Base-by-base conservation (phyloP, 2,888 invertebrate genomes). In the Scelioninae gen. 1 region DNA sequence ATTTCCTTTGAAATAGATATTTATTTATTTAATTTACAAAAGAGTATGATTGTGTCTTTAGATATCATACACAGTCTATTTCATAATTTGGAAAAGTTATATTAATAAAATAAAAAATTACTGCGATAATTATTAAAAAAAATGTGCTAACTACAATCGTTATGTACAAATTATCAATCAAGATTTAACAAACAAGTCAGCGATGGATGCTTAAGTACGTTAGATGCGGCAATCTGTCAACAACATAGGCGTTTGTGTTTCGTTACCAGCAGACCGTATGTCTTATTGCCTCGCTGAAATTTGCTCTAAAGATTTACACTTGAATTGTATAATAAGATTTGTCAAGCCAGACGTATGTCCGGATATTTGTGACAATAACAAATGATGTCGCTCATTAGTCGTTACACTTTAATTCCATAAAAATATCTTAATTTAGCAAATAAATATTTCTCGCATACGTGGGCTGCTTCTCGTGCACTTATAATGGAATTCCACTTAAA, bases 181-280 rank as follows among this genome's bases (percentile, higher is more conserved):
- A 38, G 74, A 62, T 72, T 78, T 63, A 60, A 75, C 78, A 78
- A 78, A 78, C 77, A 69, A 69, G 29, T 55, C 56, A 10, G 31
- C 40, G 72, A 82, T 72, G 53, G 71, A 60, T 62, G 55, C 23
- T 63, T 60, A 63, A 83, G 55, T 58, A 78, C 74, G 78, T 78
- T 69, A 83, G 71, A 78, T 63, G 53, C 69, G 68, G 75, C 78
- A 74, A 82, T 78, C 69, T 75, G 78, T 83, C 78, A 83, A 78
- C 78, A 74, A 74, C 69, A 58, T 58, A 15, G 56, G 69, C 72
- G 82, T 83, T 78, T 83, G 82, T 78, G 82, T 83, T 83, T 83
- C 82, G 71, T 83, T 78, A 78, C 82, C 69, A 63, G n/a, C 43
- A 49, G 56, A n/a, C 43, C 7, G 63, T 75, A 60, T 78, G 78